Conservation (phyloP, 2,113 vertebrate species). For the Hyperopisus bebe region DNA sequence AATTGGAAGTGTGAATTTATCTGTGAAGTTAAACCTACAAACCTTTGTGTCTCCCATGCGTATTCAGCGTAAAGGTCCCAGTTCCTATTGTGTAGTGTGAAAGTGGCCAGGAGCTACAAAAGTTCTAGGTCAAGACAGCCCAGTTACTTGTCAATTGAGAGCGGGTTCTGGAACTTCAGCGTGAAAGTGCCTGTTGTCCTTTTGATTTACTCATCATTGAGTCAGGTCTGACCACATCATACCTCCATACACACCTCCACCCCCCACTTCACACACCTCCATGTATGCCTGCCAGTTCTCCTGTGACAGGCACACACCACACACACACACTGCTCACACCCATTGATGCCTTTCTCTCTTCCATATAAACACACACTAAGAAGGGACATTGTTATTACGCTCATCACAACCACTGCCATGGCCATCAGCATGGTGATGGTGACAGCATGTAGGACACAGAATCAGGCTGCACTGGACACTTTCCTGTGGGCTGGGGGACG, state of each 20-base stretch:
- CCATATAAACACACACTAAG: neutral
- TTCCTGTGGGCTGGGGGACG: neutral
- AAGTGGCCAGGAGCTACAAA: neutral
- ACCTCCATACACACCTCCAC: neutral
- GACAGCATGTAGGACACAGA: neutral
- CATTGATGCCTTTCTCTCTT: neutral
- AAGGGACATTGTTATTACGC: neutral
- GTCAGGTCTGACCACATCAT: neutral
- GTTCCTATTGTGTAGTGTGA: neutral
- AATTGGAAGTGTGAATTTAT: neutral
- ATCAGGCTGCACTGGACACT: neutral
- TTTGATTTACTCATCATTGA: constrained; percentile 7
- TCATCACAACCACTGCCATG: neutral
- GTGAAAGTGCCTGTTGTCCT: neutral
- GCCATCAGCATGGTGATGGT: neutral
- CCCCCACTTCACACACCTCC: neutral
- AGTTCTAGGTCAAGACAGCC: neutral
- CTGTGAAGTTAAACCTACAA: neutral
- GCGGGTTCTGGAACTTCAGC: neutral
- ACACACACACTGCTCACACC: neutral
- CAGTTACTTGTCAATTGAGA: neutral
- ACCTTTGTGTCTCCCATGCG: neutral
- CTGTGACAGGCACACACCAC: neutral
- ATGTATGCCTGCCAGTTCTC: neutral
- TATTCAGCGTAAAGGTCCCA: neutral